A percentile compares a stretch with the other conserved stretches of the same genome.
phyloP scores from a whole-genome alignment of 2,113 vertebrate species.

The Irena cyanogastra region DNA sequence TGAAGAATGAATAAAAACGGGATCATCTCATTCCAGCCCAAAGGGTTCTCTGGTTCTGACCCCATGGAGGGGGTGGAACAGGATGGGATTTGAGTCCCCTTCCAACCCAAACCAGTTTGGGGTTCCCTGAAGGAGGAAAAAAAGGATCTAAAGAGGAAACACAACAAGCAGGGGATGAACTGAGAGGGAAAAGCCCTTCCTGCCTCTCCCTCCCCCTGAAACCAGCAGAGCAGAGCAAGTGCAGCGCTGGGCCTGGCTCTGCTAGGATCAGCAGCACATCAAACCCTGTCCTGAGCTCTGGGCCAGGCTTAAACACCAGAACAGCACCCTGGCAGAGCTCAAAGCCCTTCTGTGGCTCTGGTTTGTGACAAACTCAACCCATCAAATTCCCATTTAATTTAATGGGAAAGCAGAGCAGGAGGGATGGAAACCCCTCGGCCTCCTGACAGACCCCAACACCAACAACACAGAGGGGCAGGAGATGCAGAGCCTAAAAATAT shows the following conservation, averaged over 20 bases:
- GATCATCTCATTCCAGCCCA: background rate
- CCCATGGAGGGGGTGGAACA: background rate
- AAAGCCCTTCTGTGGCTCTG: background rate
- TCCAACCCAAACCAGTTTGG: background rate
- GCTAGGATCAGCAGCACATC: fast-evolving
- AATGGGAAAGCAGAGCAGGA: background rate
- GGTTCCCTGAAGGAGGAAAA: background rate
- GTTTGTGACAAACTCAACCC: background rate
- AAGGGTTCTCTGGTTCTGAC: background rate
- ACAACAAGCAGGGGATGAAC: background rate
- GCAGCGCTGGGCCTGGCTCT: background rate
- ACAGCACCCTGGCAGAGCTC: background rate
- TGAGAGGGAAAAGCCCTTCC: background rate
- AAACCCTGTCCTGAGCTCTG: background rate
- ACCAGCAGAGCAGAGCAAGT: background rate
- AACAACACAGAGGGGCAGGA: fast-evolving
- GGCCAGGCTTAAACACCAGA: background rate
- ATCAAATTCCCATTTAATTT: background rate
- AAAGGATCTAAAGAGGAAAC: background rate
- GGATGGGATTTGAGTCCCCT: background rate
- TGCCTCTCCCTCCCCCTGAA: background rate
- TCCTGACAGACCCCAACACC: background rate
- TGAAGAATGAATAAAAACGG: background rate
- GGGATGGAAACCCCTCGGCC: background rate
- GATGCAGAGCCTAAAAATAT: background rate